Percentiles rank a stretch among this genome's conserved stretches.
Conservation (phyloP, 2,888 invertebrate genomes). For the Plebejus melissa region DNA sequence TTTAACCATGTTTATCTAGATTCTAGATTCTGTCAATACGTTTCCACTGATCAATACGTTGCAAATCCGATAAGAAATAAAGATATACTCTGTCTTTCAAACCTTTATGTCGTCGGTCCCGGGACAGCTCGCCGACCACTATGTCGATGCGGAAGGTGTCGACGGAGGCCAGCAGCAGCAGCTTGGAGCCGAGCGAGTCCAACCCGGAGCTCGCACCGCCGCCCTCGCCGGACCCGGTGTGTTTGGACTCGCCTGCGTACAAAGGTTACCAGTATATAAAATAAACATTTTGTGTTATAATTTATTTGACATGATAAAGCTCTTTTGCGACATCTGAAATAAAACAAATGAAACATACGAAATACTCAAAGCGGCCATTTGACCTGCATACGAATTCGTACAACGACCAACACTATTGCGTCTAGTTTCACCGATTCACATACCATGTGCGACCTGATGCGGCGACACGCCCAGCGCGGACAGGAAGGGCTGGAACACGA, state of each 20-base stretch:
- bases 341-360: no score
- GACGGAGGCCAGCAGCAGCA: constrained; percentile 90
- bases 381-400: no score
- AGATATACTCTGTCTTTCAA: constrained; percentile 44
- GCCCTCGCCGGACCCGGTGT: constrained; percentile 39
- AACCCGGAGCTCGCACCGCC: constrained; percentile 72
- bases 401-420: no score
- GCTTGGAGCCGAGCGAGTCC: constrained; percentile 93
- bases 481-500: constrained; percentile 94
- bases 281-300: no score
- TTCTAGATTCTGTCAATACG: no score
- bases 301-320: no score
- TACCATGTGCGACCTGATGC: constrained; percentile 84
- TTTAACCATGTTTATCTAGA: no score
- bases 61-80: background rate
- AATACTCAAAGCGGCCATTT: no score
- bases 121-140: constrained; percentile 91
- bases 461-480: constrained; percentile 93
- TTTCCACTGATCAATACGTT: background rate
- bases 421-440: background rate
- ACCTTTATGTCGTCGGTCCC: constrained; percentile 46
- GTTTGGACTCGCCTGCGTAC: constrained; percentile 22
- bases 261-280: no score
- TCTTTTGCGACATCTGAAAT: no score
- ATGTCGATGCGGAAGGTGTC: constrained; percentile 95